Evolutionary conservation across 1,140 invertebrate species (phyloP).

Genomic region (Panagrolaimus sp.): DNA sequence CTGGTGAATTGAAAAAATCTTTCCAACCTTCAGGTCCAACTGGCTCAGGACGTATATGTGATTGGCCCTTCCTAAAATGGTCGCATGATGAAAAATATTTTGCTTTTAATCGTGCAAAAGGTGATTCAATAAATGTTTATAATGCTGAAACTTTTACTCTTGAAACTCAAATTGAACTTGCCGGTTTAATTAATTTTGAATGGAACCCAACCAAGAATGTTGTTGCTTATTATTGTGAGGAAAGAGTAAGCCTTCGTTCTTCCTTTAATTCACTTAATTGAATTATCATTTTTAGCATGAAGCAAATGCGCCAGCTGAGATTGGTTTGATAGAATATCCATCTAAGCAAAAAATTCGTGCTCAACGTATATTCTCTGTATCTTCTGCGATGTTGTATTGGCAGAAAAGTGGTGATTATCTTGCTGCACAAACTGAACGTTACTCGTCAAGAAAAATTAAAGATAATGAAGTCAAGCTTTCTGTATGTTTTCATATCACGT

Average conservation of each 20-base stretch:
- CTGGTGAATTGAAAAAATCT: slow-evolving; percentile 56
- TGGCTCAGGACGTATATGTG: slow-evolving; percentile 34
- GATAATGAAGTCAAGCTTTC: slow-evolving; percentile 77
- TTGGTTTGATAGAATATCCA: slow-evolving; percentile 60
- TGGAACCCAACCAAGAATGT: slow-evolving; percentile 96
- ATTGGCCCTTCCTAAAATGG: slow-evolving; percentile 67
- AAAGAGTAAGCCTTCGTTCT: slow-evolving; percentile 69
- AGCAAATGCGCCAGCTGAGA: slow-evolving; percentile 50
- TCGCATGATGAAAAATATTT: slow-evolving; percentile 93
- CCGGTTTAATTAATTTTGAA: slow-evolving; percentile 73
- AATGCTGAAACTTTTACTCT: slow-evolving; percentile 64
- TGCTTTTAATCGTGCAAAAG: slow-evolving; percentile 61
- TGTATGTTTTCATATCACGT: slow-evolving; percentile 62
- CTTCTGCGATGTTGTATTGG: slow-evolving; percentile 97
- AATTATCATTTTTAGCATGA: slow-evolving; percentile 31
- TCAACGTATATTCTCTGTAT: slow-evolving; percentile 94
- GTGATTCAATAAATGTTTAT: slow-evolving; percentile 79
- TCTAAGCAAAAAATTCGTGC: slow-evolving; percentile 81
- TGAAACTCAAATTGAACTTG: slow-evolving; percentile 37
- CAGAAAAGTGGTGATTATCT: slow-evolving; percentile 95
- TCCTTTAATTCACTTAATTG: slow-evolving; percentile 45
- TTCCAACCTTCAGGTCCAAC: slow-evolving; percentile 44
- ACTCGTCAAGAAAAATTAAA: slow-evolving; percentile 85
- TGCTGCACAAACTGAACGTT: slow-evolving; percentile 95
- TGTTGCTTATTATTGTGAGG: slow-evolving; percentile 93